Evolutionary conservation across 2,797 vertebrate species (phyloP).

Genomic region (Scyliorhinus canicula): DNA sequence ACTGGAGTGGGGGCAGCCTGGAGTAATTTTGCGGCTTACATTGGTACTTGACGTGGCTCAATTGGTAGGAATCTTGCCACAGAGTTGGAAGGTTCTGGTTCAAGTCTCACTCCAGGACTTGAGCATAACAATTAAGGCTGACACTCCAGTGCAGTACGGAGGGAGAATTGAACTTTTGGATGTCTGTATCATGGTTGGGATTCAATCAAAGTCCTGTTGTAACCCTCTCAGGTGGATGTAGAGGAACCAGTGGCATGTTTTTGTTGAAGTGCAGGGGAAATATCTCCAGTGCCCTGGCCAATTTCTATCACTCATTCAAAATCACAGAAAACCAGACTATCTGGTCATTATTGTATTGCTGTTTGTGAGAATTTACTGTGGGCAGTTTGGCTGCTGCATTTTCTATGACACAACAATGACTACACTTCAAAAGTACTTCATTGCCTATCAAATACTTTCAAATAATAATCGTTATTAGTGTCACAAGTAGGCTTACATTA

Average conservation of each 20-base stretch:
- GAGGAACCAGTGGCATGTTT: neutral
- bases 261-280: neutral
- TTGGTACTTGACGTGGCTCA: neutral
- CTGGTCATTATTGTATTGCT: neutral
- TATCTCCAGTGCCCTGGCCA: neutral
- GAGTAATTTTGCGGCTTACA: neutral
- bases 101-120: too few relatives aligned
- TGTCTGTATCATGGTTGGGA: neutral
- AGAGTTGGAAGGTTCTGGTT: too few relatives aligned
- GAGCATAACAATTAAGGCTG: too few relatives aligned
- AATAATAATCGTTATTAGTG: too few relatives aligned
- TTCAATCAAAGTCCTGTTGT: neutral
- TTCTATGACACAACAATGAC: neutral
- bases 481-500: too few relatives aligned
- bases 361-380: neutral
- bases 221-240: neutral
- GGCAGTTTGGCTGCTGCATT: neutral
- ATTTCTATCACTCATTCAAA: neutral
- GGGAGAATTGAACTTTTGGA: too few relatives aligned
- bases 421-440: neutral
- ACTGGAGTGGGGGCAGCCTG: too few relatives aligned
- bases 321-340: neutral
- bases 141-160: too few relatives aligned
- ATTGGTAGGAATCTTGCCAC: too few relatives aligned
- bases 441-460: neutral